phyloP scores from a whole-genome alignment of 1,140 invertebrate genomes.

The Micrasema minimum region DNA sequence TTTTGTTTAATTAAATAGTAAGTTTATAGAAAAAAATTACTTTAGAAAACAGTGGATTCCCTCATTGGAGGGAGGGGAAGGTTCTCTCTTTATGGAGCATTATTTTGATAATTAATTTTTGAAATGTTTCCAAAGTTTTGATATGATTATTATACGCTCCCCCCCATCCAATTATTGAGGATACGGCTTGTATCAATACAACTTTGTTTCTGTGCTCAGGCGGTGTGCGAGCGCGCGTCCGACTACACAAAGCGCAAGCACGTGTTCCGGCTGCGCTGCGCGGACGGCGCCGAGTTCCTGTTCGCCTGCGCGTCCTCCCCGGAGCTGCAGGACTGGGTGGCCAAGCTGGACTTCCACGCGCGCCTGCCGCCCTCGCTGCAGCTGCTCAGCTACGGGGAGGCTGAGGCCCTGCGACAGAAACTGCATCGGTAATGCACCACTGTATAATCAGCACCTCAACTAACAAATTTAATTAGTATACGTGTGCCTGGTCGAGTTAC shows the following conservation, averaged over 20 bases:
- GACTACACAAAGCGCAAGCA: conserved; percentile 97
- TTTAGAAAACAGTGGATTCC: no score
- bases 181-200: no score
- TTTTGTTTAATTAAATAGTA: no score
- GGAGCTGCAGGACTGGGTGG: conserved; percentile 92
- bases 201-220: conserved; percentile 58
- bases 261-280: conserved; percentile 88
- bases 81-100: no score
- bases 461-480: no score
- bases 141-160: no score
- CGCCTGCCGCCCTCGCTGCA: conserved; percentile 88
- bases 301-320: conserved; percentile 81
- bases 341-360: conserved; percentile 95
- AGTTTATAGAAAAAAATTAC: no score
- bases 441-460: neutral
- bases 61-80: no score
- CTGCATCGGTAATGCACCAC: conserved; percentile 27
- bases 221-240: conserved; percentile 81
- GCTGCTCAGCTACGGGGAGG: conserved; percentile 80
- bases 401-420: conserved; percentile 26
- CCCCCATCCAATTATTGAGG: neutral
- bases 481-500: no score
- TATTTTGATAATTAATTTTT: no score
- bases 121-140: no score
- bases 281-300: conserved; percentile 93